These are phyloP conservation scores for Mactra quadrangularis DNA, from an alignment of 1,140 invertebrate species.

Conservation along the genomic window DNA sequence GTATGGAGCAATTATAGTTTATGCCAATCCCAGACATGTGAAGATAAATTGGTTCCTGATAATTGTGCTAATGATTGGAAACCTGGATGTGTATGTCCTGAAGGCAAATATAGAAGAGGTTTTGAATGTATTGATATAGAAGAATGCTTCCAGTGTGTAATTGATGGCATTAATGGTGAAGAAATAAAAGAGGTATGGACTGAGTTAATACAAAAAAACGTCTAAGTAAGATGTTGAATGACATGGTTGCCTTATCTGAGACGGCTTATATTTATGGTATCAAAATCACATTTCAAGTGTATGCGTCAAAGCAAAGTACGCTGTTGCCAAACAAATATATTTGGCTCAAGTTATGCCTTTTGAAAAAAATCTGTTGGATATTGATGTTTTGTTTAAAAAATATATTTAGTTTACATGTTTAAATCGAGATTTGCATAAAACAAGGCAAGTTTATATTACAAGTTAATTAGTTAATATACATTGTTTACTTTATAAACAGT, in stretches of 20 bases:
- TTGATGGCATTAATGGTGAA: constrained; percentile 27
- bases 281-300: too few species aligned
- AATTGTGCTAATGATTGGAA: constrained; percentile 1
- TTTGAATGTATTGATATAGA: constrained; percentile 41
- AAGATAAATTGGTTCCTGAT: not conserved
- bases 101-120: constrained; percentile 9
- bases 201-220: not conserved
- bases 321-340: too few species aligned
- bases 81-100: constrained; percentile 49
- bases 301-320: too few species aligned
- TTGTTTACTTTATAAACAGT: too few species aligned
- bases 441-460: too few species aligned
- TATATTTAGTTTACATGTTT: too few species aligned
- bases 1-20: constrained; percentile 38
- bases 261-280: too few species aligned
- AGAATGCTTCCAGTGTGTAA: constrained; percentile 29
- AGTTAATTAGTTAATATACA: too few species aligned
- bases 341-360: too few species aligned
- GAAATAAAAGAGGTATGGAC: constrained; percentile 13
- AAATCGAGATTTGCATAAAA: too few species aligned
- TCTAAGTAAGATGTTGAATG: not conserved
- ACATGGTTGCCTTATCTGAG: not conserved
- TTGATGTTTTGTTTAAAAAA: too few species aligned
- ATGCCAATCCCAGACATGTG: constrained; percentile 38
- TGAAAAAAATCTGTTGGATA: too few species aligned